These are phyloP conservation scores for Apostichopus leukothele DNA, from an alignment of 53 echinoderm and acorn worm species.

Conservation along the genomic window DNA sequence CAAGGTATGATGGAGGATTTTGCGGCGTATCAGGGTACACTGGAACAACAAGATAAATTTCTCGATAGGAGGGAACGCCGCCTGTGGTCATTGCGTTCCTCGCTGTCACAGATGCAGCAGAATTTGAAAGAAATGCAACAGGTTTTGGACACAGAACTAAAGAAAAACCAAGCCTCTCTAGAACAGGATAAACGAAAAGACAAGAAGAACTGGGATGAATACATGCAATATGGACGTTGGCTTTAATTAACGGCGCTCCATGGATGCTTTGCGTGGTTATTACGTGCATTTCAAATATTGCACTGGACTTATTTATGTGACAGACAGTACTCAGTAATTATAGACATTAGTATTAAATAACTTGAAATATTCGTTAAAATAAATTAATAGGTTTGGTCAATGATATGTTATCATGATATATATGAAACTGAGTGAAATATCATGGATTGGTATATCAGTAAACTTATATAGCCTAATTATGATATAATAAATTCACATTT, in stretches of 20 bases:
- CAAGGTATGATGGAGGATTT: conserved; percentile 15
- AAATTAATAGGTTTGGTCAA: too few species aligned
- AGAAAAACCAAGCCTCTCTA: not conserved
- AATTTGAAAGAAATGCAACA: conserved; percentile 38
- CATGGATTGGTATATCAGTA: too few species aligned
- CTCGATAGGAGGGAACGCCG: conserved; percentile 8
- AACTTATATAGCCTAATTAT: too few species aligned
- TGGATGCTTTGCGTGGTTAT: too few species aligned
- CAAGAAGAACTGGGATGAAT: conserved; percentile 23
- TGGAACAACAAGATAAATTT: conserved; percentile 38
- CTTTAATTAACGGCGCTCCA: not conserved
- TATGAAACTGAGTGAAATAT: too few species aligned
- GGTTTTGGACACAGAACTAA: conserved; percentile 9
- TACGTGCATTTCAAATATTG: too few species aligned
- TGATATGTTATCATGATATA: too few species aligned
- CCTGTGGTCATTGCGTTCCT: not conserved
- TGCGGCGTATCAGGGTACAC: conserved; percentile 16
- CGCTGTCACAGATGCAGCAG: conserved; percentile 15
- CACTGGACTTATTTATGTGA: too few species aligned
- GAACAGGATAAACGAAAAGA: conserved; percentile 11
- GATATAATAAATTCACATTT: too few species aligned
- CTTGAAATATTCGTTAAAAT: too few species aligned
- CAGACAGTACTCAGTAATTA: too few species aligned
- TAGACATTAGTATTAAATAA: too few species aligned
- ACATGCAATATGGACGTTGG: conserved; percentile 43